Evolutionary conservation across 2,888 invertebrate genomes (phyloP).

Genomic region (Drosophila diplacantha): DNA sequence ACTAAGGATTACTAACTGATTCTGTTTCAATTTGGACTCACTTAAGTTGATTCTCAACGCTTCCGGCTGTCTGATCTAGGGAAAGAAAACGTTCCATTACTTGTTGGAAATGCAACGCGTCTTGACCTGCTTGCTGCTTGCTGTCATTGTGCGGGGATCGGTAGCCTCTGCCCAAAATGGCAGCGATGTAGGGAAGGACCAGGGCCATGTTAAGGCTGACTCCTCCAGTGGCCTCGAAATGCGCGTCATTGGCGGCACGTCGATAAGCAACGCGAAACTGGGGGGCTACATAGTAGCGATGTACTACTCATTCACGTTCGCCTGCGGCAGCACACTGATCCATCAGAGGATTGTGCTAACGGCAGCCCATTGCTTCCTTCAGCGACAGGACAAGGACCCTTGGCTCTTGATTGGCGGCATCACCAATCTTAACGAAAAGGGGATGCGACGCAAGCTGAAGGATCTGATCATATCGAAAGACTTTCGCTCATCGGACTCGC

Average conservation of each 20-base stretch:
- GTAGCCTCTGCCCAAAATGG: not conserved
- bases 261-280: slow-evolving; percentile 36
- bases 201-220: not conserved
- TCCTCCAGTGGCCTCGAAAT: not conserved
- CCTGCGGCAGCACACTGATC: slow-evolving; percentile 53
- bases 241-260: slow-evolving; percentile 54
- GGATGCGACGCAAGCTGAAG: not conserved
- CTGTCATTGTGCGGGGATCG: not conserved
- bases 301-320: slow-evolving; percentile 31
- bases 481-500: slow-evolving; percentile 28
- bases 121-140: slow-evolving; percentile 1
- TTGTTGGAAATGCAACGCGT: slow-evolving; percentile 13
- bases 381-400: accelerated
- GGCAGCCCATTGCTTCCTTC: slow-evolving; percentile 54
- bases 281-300: slow-evolving; percentile 55
- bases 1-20: not conserved
- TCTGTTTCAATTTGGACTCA: not conserved
- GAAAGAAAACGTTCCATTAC: not conserved
- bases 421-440: slow-evolving; percentile 20
- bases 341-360: slow-evolving; percentile 43
- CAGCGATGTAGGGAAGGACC: not conserved
- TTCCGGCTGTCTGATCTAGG: not conserved
- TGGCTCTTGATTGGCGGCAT: slow-evolving; percentile 51
- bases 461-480: slow-evolving; percentile 12
- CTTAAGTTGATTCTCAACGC: not conserved